Evolutionary conservation across 2,797 vertebrate species (phyloP), one percentile per base, ranked within the genome.

Genomic region (Characodon lateralis): DNA sequence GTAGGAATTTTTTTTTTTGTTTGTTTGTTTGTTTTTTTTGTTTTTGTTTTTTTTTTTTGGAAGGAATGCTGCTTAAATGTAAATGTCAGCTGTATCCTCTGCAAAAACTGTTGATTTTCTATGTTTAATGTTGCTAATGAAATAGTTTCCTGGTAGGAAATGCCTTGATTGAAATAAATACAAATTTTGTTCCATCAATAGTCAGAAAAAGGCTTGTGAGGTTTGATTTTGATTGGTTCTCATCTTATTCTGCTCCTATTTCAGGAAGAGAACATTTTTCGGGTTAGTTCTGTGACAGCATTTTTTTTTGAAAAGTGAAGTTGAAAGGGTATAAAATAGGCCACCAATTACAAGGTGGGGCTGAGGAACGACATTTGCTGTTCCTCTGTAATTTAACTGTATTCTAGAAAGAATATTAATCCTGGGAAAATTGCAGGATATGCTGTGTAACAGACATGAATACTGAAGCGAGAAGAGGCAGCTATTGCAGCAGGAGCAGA

Each of bases 71-170:
- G 63, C 77, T 50, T 39, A 18, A 71, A 79, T 76, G 43, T 78
- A 87, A 87, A 90, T 83, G 85, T 85, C 70, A 86, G 56, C 66
- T n/a, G 16, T 78, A 72, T 75, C 73, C n/a, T 78, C 71, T 69
- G 74, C 41, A 53, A 50, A 24, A 75, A 56, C 3, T 79, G 65
- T 41, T 80, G 70, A 66, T 78, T 71, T 63, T 81, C 14, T 28
- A 56, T 31, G n/a, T 3, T 55, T 16, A 72, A 50, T 79, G 58
- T 59, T 41, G 18, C 24, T 20, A 26, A 61, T 41, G n/a, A 20
- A 46, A 46, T 16, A 70, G 7, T 78, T 39, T 31, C 71, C 8
- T 26, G 26, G 58, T 53, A 20, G 72, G 58, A 76, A 18, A 24
- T 20, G 46, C 35, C 16, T 59, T 65, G n/a, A 74, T 1, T 65